Evolutionary conservation across 2,113 vertebrate species (phyloP).

Genomic region (Henicopernis longicauda): DNA sequence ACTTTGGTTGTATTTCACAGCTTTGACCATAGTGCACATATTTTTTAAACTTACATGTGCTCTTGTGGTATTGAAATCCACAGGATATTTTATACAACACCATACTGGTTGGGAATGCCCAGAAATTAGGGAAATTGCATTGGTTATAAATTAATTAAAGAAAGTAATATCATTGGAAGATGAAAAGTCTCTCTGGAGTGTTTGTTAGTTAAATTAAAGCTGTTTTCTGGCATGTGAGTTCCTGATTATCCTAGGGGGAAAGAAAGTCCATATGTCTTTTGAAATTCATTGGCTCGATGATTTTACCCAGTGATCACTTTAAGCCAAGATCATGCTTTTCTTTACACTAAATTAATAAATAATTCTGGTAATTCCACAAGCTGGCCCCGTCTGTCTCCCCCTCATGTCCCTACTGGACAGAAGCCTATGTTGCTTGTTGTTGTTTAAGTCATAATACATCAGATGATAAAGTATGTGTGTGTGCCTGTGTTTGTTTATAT

Average conservation of each 20-base stretch:
- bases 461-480: rapidly evolving
- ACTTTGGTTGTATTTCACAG: background rate
- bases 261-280: background rate
- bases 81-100: background rate
- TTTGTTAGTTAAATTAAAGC: background rate
- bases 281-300: background rate
- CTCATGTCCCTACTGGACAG: background rate
- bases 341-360: background rate
- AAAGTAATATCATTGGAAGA: background rate
- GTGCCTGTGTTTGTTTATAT: background rate
- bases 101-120: background rate
- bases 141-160: background rate
- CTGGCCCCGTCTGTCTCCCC: rapidly evolving
- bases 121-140: background rate
- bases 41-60: background rate
- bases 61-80: background rate
- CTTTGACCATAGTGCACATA: background rate
- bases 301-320: background rate
- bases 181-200: background rate
- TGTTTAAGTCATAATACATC: background rate
- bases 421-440: background rate
- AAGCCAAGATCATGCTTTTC: background rate
- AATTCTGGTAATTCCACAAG: background rate
- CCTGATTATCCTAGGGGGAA: background rate
- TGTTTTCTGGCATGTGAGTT: background rate